Evolutionary conservation across 2,797 vertebrate genomes (phyloP), one percentile per base, ranked within the genome.

Genomic region (Melanotaenia nigrans): DNA sequence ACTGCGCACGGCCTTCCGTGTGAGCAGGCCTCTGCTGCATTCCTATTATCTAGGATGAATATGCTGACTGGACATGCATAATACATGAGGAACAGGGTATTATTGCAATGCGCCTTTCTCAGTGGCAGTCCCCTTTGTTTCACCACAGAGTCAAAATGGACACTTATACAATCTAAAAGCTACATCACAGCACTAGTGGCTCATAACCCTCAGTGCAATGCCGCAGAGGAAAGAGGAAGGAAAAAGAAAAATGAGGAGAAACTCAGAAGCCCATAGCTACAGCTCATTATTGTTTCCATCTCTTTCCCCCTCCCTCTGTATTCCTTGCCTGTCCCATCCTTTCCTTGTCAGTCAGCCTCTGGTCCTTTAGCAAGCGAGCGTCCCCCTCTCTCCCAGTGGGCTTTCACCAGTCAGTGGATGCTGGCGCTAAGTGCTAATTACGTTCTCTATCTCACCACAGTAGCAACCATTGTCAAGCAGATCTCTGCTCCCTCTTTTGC

Each of bases 351-450:
- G 13, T 83, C 84, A 86, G 84, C 84, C 85, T 82, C 68, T 65
- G 75, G 83, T 73, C 67, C 68, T 80, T 78, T 76, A 77, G 73
- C 75, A 28, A 75, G 73, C 77, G 40, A 73, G 73, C 79, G 58
- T 82, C 79, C 63, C 75, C 73, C 82, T 84, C 78, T 73, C 47
- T 87, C 77, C 80, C 79, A 80, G 51, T 77, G 76, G 85, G 81
- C 42, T 76, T 64, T 79, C 74, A 87, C 85, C 85, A 84, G 87
- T 82, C 82, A 87, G 68, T 75, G 71, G 73, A 85, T 80, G 73
- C 71, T 87, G 90, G 84, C 85, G 85, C 82, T 85, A 87, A 91
- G 85, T 61, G 28, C 81, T 93, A 92, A 93, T 92, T 91, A 89
- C 79, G 68, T 78, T 49, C 65, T 91, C 85, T 82, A 83, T 92